Evolutionary conservation across 2,888 invertebrate genomes (phyloP), one percentile per base, ranked within the genome.

Genomic region (Brenthis hecate): DNA sequence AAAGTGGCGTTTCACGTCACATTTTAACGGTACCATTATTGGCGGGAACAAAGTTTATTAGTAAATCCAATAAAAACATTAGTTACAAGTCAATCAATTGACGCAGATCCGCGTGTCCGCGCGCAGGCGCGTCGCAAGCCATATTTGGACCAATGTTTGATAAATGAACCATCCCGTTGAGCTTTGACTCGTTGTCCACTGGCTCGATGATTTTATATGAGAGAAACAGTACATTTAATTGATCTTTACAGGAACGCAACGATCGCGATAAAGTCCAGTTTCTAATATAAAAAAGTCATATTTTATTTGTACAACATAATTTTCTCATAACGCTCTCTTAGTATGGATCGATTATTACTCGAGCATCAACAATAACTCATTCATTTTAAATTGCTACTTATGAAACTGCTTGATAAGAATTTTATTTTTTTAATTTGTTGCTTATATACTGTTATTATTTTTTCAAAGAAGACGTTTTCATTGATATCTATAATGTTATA

Each of bases 81-180:
- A 80, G 84, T 85, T 76, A 89, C 88, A 82, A 89, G 89, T 89
- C 89, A 89, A 89, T 89, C 89, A 87, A 82, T 84, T 75, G 79
- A 78, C 73, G 80, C 75, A 74, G 66, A 67, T 73, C 71, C 73
- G 72, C 75, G 83, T 84, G 85, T 84, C 85, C 85, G 79, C 74
- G 72, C 70, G 72, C 62, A 77, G 87, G 81, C 85, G 88, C 87
- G 87, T 81, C 88, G 82, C 74, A 70, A 69, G 70, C 89, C 89
- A 72, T 88, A 80, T 86, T 83, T 64, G 85, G 87, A 62, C 23
- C 53, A 54, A 70, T 73, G 77, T 83, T 84, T 87, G 86, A 88
- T 84, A 78, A 74, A 80, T 81, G 69, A 16, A 70, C 54, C 50
- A 56, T 72, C 60, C 56, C 61, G 65, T 65, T 69, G 54, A 56